Base-by-base conservation (phyloP, 2,113 vertebrate species). In the Aldabrachelys gigantea region DNA sequence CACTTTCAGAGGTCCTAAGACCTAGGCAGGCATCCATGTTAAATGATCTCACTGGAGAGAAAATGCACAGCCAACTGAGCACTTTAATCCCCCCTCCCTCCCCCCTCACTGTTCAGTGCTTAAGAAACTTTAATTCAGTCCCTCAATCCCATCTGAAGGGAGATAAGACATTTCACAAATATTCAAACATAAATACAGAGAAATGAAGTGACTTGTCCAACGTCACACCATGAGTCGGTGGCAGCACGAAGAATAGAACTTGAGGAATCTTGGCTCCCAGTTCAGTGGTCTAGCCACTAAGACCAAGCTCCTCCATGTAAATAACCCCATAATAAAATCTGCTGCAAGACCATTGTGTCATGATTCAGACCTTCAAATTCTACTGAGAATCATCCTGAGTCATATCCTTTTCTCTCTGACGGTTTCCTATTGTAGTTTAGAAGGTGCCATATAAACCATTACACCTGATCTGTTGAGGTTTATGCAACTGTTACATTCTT, bases 231-330 rank as follows among this genome's bases (percentile, higher is more conserved):
- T 1, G 21, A 69, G 16, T 5, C 80, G 80, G 2, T 6, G 44
- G 10, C 19, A 89, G 69, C 80, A 49, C 50, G n/a, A 84, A 78
- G 44, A 72, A 38, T 35, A 69, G 49, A 78, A 72, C 17, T 8
- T 7, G 25, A 44, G 41, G 24, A 86, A 62, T n/a, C 3, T 44
- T 78, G 56, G 69, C 89, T 17, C 27, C 16, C 25, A 49, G 24
- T 31, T 75, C 41, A 65, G 29, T 76, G 62, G 52, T 90, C 89
- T 76, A 56, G 41, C 35, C n/a, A 3, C n/a, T 82, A 11, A 47
- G 52, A 47, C 11, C 2, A 0, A 0, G 91, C 31, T 62, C 1
- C 53, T 52, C 4, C 17, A n/a, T 17, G 31, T 2, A 87, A 93
- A 92, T 21, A 41, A 57, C 82, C 29, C 54, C 53, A 5, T 31